Conservation (phyloP, 2,888 invertebrate genomes). For the Drosophila incognita region DNA sequence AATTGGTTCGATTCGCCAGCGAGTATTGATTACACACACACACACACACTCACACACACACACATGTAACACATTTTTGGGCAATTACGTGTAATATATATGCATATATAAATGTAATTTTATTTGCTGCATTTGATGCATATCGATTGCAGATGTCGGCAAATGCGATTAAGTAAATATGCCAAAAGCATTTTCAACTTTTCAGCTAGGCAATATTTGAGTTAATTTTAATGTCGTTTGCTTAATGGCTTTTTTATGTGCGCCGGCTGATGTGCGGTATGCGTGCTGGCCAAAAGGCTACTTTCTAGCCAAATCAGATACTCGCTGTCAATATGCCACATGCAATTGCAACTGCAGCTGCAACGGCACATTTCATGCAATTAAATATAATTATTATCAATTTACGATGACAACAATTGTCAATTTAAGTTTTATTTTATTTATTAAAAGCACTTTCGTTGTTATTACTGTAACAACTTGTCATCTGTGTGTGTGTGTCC, state of each 20-base stretch:
- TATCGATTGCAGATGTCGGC: slow-evolving; percentile 31
- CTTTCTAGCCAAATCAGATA: slow-evolving; percentile 29
- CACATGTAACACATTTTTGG: slow-evolving; percentile 29
- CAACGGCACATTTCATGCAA: slow-evolving; percentile 60
- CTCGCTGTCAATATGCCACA: slow-evolving; percentile 54
- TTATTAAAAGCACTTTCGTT: slow-evolving; percentile 61
- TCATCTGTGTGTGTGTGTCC: slow-evolving; percentile 23
- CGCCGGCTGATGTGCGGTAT: slow-evolving; percentile 25
- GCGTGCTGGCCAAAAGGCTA: too few species aligned
- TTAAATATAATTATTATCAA: slow-evolving; percentile 79
- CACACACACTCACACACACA: background rate
- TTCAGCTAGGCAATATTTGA: slow-evolving; percentile 61
- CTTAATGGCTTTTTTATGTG: slow-evolving; percentile 76
- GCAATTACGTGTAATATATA: slow-evolving; percentile 22
- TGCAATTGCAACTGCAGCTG: slow-evolving; percentile 53
- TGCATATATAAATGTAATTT: background rate
- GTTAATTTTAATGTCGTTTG: slow-evolving; percentile 75
- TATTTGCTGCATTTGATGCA: slow-evolving; percentile 14
- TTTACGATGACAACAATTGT: slow-evolving; percentile 77
- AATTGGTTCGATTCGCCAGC: slow-evolving; percentile 47
- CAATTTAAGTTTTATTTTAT: slow-evolving; percentile 74
- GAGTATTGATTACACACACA: slow-evolving; percentile 15
- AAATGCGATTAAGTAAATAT: slow-evolving; percentile 75
- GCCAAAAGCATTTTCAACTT: slow-evolving; percentile 58
- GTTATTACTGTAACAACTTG: slow-evolving; percentile 13